Conservation (phyloP, 2,113 vertebrate species). For the Daubentonia madagascariensis region DNA sequence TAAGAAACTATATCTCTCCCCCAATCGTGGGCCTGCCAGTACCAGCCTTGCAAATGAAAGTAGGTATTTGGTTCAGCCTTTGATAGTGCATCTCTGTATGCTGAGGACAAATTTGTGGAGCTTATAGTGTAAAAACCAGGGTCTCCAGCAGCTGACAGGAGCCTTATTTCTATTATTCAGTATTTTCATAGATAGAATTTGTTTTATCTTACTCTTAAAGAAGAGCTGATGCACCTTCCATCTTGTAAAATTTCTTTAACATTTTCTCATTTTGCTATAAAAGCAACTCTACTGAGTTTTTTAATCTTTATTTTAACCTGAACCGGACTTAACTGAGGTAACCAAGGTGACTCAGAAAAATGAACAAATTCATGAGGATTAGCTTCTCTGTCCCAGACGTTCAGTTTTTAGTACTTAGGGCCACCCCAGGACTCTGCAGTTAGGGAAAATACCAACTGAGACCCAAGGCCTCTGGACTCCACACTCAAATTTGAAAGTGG, state of each 20-base stretch:
- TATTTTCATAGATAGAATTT: constrained; percentile 13
- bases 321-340: background rate
- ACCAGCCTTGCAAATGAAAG: constrained; percentile 41
- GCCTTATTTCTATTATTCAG: background rate
- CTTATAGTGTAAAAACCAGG: background rate
- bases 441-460: background rate
- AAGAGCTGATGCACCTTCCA: background rate
- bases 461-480: background rate
- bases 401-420: background rate
- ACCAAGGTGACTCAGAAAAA: constrained; percentile 12
- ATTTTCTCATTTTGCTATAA: constrained; percentile 4
- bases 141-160: background rate
- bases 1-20: constrained; percentile 37
- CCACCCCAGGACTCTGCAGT: background rate
- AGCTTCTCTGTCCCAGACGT: constrained; percentile 22
- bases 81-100: background rate
- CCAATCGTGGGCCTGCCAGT: background rate
- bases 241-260: background rate
- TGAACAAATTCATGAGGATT: constrained; percentile 32
- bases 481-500: background rate
- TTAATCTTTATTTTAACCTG: background rate
- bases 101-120: background rate
- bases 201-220: background rate
- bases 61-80: constrained; percentile 41
- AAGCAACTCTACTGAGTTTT: background rate